Evolutionary conservation across 2,797 vertebrate species (phyloP).

Genomic region (Darevskia nairensis): DNA sequence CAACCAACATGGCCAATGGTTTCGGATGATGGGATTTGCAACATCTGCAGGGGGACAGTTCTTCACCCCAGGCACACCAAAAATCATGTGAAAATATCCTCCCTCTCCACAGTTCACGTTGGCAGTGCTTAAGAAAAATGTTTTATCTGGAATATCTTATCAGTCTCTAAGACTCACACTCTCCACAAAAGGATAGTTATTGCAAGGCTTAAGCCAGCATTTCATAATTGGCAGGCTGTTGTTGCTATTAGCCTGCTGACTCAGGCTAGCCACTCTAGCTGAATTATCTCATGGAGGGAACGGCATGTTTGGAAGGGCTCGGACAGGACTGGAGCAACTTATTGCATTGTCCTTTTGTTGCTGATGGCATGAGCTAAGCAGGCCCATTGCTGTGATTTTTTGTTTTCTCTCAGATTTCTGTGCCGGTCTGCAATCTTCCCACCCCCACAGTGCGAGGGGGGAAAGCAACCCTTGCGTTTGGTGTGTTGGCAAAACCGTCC

Average conservation of each 20-base stretch:
- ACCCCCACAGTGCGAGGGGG: conserved; percentile 21
- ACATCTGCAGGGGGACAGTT: not conserved
- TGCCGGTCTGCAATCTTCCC: not conserved
- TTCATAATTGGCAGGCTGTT: conserved; percentile 46
- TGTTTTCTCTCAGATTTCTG: conserved; percentile 5
- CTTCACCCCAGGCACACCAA: not conserved
- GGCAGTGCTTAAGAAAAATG: not conserved
- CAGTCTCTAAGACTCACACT: not conserved
- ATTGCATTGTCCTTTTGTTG: conserved; percentile 30
- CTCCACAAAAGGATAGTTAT: not conserved
- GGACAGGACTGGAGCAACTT: conserved; percentile 28
- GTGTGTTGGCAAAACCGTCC: conserved; percentile 38
- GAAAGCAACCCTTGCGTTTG: conserved; percentile 38
- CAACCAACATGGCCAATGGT: not conserved
- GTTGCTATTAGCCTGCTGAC: conserved; percentile 51
- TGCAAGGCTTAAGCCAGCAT: conserved; percentile 37
- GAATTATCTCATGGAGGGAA: conserved; percentile 39
- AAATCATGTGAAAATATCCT: not conserved
- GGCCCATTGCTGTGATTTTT: conserved; percentile 19
- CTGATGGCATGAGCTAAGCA: conserved; percentile 35
- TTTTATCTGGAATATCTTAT: not conserved
- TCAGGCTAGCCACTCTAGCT: conserved; percentile 43
- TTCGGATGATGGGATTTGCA: not conserved
- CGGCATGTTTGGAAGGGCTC: conserved; percentile 46
- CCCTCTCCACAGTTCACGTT: not conserved